Base-by-base conservation (phyloP, 2,888 invertebrate genomes). In the Rambutsinella grinnellia region DNA sequence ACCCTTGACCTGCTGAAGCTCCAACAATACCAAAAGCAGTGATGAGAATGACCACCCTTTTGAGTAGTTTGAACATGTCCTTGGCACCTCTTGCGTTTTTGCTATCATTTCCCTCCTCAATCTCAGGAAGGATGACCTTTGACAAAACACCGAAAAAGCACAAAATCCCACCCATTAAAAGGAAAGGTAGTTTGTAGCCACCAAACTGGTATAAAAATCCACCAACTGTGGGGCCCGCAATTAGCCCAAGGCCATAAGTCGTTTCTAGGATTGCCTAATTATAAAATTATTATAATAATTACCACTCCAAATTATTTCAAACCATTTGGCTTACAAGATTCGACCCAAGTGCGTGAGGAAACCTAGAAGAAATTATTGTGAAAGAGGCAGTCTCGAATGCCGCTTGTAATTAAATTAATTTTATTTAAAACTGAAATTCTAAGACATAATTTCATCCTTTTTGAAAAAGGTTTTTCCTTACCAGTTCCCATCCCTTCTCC, bases 301-400 rank as follows among this genome's bases (percentile, higher is more conserved):
- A 5, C 51, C 51, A 49, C n/a, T 49, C 5, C 6, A n/a, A 10
- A 17, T 49, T 5, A 5, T 13, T 44, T 44, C 13, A 13, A 44
- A 17, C n/a, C n/a, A 53, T 17, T 13, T 8, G 5, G 26, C 68
- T 69, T 69, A 69, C 69, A 61, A 88, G 95, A 95, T 85, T 94
- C 94, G 6, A 92, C 92, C 0, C 93, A 93, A 0, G 94, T n/a
- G 93, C 93, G 80, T 94, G 90, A 0, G 94, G 94, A 87, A 95
- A 95, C 87, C 94, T 94, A 86, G 93, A 92, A 54, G 95, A 94
- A 81, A 94, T 93, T 82, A 95, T 93, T 1, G 94, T 93, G 86
- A 94, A 95, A 83, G 93, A 93, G 0, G 95, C 94, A 0, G 94
- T 94, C 46, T 94, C 89, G 86, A 94, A 93, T n/a, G 94, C 94